Evolutionary conservation across 1,140 invertebrate species (phyloP).

Genomic region (Ephestia elutella): DNA sequence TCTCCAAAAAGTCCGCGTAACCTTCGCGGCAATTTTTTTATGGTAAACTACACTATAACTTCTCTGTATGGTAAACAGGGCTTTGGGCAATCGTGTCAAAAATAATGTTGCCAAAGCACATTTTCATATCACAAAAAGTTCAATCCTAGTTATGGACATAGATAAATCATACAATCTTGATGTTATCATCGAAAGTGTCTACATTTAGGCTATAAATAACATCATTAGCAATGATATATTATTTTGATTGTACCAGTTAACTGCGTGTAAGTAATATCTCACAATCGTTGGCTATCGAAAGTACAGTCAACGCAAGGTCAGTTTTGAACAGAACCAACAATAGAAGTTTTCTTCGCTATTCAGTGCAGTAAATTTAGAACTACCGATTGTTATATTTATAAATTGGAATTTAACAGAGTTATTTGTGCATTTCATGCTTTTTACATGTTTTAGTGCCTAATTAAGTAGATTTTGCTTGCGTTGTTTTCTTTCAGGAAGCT

Average conservation of each 20-base stretch:
- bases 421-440: background rate
- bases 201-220: conserved; percentile 2
- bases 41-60: too few species aligned
- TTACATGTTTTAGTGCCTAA: too few species aligned
- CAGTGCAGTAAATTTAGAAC: background rate
- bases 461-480: too few species aligned
- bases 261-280: background rate
- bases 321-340: background rate
- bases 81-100: too few species aligned
- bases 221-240: conserved; percentile 1
- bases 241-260: background rate
- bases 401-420: background rate
- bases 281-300: background rate
- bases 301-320: background rate
- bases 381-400: background rate
- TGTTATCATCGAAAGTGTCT: background rate
- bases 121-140: too few species aligned
- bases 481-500: too few species aligned
- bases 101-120: too few species aligned
- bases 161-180: background rate
- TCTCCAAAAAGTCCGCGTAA: too few species aligned
- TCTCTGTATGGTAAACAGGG: too few species aligned
- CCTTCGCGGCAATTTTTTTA: too few species aligned
- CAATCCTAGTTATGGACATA: too few species aligned
- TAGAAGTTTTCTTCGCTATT: background rate